Percentiles rank a stretch among this genome's conserved stretches.
These are phyloP conservation scores for Lagodon rhomboides DNA, from an alignment of 2,797 vertebrate genomes.

Conservation along the genomic window DNA sequence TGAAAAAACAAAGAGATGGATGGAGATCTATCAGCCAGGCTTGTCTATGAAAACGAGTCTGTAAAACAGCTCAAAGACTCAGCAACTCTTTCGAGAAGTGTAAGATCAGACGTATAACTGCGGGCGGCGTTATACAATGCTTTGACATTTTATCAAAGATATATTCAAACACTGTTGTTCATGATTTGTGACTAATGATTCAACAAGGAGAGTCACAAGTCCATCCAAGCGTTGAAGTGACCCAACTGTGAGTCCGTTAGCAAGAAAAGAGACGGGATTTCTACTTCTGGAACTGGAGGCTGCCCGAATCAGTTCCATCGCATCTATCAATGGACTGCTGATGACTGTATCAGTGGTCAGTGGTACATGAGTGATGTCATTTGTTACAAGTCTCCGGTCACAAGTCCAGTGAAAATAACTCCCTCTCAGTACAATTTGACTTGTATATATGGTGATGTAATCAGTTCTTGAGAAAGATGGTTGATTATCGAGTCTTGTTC, in stretches of 20 bases:
- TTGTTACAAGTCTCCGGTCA: not conserved
- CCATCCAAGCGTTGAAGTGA: not conserved
- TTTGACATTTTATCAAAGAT: not conserved
- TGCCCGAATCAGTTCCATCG: too few relatives aligned
- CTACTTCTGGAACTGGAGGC: not conserved
- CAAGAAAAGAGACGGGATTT: not conserved
- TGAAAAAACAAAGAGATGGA: too few relatives aligned
- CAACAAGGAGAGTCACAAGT: not conserved
- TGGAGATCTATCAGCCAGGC: too few relatives aligned
- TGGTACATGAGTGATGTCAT: constrained; percentile 3
- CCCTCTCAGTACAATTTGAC: too few relatives aligned
- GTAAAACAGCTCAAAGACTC: too few relatives aligned
- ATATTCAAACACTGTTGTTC: not conserved
- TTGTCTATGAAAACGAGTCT: too few relatives aligned
- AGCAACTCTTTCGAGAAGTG: too few relatives aligned
- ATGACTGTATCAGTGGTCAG: not conserved
- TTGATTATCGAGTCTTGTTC: too few relatives aligned
- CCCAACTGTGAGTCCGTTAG: not conserved
- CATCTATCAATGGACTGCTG: not conserved
- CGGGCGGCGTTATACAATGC: not conserved
- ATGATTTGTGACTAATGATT: not conserved
- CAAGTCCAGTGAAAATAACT: too few relatives aligned
- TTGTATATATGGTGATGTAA: too few relatives aligned
- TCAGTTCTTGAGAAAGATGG: too few relatives aligned
- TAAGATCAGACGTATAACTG: too few relatives aligned